phyloP scores from a whole-genome alignment of 2,113 vertebrate species.

The Zosterops pallidus region DNA sequence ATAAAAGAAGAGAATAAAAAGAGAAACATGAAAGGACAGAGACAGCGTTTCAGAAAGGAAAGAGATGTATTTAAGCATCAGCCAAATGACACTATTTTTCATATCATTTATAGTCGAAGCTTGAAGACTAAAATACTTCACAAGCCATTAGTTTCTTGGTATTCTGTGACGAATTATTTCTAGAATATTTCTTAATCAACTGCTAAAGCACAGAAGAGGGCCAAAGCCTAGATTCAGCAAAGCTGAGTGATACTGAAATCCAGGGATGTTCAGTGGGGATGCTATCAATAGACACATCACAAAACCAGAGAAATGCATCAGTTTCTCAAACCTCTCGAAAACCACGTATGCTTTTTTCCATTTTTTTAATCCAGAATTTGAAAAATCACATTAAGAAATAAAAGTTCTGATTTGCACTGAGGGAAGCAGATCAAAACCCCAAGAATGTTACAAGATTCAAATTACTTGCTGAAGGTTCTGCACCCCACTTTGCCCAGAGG shows the following conservation, averaged over 20 bases:
- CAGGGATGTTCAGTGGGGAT: background rate
- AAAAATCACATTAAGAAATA: background rate
- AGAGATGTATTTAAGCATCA: constrained; percentile 53
- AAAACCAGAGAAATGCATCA: background rate
- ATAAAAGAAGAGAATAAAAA: constrained; percentile 54
- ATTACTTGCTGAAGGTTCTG: background rate
- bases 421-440: background rate
- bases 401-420: background rate
- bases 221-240: constrained; percentile 43
- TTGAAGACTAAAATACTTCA: constrained; percentile 65
- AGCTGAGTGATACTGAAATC: constrained; percentile 3
- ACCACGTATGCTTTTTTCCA: background rate
- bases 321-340: background rate
- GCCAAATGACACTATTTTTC: constrained; percentile 62
- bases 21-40: background rate
- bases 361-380: background rate
- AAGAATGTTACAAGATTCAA: background rate
- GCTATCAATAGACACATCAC: background rate
- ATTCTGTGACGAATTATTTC: constrained; percentile 52
- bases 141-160: constrained; percentile 64
- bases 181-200: constrained; percentile 71
- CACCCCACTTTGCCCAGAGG: background rate
- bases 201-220: constrained; percentile 47
- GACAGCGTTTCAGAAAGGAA: constrained; percentile 17
- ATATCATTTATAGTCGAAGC: constrained; percentile 42